A percentile compares a stretch with the other conserved stretches of the same genome.
These are phyloP conservation scores for Brachionus koreanus DNA, from an alignment of 1,140 invertebrate genomes.

Conservation along the genomic window DNA sequence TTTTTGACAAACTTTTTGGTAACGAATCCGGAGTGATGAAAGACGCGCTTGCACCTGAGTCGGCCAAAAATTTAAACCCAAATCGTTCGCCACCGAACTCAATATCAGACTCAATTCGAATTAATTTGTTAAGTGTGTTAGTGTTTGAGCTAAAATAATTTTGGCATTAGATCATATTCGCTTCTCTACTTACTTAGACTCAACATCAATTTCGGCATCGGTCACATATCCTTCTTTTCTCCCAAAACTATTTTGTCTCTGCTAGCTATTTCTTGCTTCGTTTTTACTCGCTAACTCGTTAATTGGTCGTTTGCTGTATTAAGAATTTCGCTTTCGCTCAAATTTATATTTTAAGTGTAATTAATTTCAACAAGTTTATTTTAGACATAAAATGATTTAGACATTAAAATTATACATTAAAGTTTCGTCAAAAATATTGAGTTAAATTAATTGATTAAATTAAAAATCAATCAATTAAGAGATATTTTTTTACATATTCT, in stretches of 20 bases:
- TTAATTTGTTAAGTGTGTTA: not conserved
- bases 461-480: too few relatives aligned
- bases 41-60: conserved; percentile 5
- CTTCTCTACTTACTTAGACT: not conserved
- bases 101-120: not conserved
- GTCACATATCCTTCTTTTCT: not conserved
- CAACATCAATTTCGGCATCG: not conserved
- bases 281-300: not conserved
- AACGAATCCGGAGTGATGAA: not conserved
- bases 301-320: not conserved
- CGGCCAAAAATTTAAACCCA: not conserved
- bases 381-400: too few relatives aligned
- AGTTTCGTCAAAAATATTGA: too few relatives aligned
- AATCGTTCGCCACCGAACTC: not conserved
- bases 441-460: too few relatives aligned
- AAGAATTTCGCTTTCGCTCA: not conserved
- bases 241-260: not conserved
- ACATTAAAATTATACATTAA: too few relatives aligned
- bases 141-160: not conserved
- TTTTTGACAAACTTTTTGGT: not conserved
- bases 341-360: too few relatives aligned
- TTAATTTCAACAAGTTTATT: too few relatives aligned
- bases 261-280: not conserved
- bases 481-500: too few relatives aligned
- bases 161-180: not conserved